Conservation (phyloP, 2,113 vertebrate species). For the Coturnix japonica region DNA sequence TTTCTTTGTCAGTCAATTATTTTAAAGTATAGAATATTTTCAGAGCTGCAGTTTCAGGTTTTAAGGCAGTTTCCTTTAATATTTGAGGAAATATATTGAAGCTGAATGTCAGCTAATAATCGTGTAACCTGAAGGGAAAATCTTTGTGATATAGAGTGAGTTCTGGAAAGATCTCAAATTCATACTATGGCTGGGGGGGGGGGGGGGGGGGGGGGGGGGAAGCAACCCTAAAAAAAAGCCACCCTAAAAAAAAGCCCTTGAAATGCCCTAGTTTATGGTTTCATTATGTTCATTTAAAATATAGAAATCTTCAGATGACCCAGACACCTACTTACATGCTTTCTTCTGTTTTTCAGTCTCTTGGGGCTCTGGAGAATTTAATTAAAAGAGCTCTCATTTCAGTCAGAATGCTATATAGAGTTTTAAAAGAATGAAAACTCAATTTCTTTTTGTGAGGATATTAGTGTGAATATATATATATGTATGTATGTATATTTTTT, state of each 20-base stretch:
- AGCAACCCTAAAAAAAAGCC: rapidly evolving
- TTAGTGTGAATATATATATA: not conserved
- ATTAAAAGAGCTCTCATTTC: not conserved
- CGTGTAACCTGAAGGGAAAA: not conserved
- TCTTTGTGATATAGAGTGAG: not conserved
- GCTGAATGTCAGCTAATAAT: not conserved
- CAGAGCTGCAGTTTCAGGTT: not conserved
- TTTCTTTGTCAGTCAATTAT: not conserved
- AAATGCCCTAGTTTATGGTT: not conserved
- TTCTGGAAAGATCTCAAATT: not conserved
- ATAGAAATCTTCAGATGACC: not conserved
- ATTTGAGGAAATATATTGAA: not conserved
- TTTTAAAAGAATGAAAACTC: not conserved
- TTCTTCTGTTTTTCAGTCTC: not conserved
- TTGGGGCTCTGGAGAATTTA: not conserved
- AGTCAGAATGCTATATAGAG: not conserved
- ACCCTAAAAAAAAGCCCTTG: too few species aligned
- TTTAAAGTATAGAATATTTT: not conserved
- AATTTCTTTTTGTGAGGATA: not conserved
- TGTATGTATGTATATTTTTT: too few species aligned
- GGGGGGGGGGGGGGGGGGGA: not conserved
- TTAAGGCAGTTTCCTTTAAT: not conserved
- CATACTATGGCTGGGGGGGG: not conserved
- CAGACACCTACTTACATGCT: not conserved
- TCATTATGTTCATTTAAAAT: not conserved